These are phyloP conservation scores for Bellardia bayeri DNA, from an alignment of 2,888 invertebrate genomes.

Conservation along the genomic window DNA sequence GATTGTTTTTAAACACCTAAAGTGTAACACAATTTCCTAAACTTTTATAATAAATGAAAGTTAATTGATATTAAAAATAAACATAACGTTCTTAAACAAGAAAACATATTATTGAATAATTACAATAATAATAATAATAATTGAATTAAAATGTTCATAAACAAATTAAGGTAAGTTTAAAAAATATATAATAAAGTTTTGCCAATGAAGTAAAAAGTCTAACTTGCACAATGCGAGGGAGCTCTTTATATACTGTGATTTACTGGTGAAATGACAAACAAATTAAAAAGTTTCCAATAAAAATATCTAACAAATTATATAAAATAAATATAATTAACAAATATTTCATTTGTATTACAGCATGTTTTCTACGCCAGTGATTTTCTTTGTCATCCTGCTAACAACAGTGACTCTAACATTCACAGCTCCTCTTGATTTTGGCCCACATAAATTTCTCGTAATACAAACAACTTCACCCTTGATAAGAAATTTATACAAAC, in stretches of 20 bases:
- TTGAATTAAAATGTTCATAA: background rate
- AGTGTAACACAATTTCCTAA: background rate
- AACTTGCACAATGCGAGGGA: too few species aligned
- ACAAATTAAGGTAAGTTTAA: background rate
- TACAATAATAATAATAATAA: background rate
- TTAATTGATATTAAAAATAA: background rate
- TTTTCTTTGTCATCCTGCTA: background rate
- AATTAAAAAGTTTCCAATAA: too few species aligned
- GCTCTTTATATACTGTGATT: too few species aligned
- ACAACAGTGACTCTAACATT: background rate
- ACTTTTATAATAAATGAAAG: too few species aligned
- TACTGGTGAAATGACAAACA: too few species aligned
- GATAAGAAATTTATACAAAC: slow-evolving; percentile 43
- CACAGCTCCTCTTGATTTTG: slow-evolving; percentile 11
- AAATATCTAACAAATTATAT: too few species aligned
- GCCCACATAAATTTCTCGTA: background rate
- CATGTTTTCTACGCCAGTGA: background rate
- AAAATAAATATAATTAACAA: background rate
- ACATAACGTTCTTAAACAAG: background rate
- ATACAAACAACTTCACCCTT: slow-evolving; percentile 11
- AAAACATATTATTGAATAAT: too few species aligned
- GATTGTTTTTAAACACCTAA: slow-evolving; percentile 1
- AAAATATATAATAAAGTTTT: background rate
- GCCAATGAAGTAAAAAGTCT: too few species aligned
- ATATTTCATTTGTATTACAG: slow-evolving; percentile 1